phyloP scores from a whole-genome alignment of 2,797 vertebrate species.

The Phoeniculus purpureus region DNA sequence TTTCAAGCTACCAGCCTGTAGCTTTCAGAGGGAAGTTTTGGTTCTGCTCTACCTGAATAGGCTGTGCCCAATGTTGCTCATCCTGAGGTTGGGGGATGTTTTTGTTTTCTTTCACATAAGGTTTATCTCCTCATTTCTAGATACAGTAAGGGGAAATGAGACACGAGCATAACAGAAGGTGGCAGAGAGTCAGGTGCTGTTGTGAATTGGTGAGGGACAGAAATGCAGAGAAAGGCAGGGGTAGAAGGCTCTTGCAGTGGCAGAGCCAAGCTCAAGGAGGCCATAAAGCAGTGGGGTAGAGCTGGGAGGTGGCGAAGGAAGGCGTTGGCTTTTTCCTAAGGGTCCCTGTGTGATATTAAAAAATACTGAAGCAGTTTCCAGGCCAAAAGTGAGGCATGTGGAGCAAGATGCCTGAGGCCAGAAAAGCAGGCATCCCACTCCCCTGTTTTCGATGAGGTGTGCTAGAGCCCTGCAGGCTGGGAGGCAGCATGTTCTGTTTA shows the following conservation, averaged over 20 bases:
- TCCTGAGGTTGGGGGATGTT: neutral
- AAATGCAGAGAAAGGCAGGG: neutral
- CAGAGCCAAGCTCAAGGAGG: neutral
- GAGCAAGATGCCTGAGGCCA: neutral
- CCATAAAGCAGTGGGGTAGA: neutral
- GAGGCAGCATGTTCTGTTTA: neutral
- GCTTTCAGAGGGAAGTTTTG: constrained; percentile 14
- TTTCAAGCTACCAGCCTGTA: neutral
- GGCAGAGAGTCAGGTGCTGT: neutral
- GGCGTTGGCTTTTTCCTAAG: neutral
- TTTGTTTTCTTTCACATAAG: neutral
- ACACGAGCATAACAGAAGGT: neutral
- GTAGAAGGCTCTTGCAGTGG: neutral
- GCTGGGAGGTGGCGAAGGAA: neutral
- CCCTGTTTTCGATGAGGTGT: neutral
- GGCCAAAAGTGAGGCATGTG: neutral
- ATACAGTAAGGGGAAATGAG: neutral
- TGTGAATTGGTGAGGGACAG: neutral
- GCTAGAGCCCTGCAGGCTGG: neutral
- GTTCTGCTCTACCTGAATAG: neutral
- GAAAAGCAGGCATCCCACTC: neutral
- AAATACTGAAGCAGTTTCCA: neutral
- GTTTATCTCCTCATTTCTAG: neutral
- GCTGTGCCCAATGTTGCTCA: neutral
- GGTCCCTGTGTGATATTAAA: neutral